phyloP scores from a whole-genome alignment of 2,888 invertebrate genomes.

The Harpalus rubripes region DNA sequence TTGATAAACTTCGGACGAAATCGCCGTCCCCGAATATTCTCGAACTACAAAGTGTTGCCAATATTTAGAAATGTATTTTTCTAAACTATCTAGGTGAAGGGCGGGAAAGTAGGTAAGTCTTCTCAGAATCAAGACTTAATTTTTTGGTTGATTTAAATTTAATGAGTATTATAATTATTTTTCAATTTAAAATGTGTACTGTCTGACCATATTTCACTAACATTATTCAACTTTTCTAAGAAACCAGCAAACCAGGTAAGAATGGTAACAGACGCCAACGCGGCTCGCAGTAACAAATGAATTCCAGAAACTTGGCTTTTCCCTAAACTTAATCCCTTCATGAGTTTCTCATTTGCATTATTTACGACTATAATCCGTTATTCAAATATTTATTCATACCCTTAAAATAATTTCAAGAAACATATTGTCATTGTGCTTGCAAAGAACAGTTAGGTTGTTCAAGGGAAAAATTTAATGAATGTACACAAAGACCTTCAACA shows the following conservation, averaged over 20 bases:
- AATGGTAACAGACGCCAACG: too few species aligned
- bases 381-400: slow-evolving; percentile 5
- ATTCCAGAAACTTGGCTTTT: too few species aligned
- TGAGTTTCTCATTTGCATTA: slow-evolving; percentile 25
- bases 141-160: too few species aligned
- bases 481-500: slow-evolving; percentile 38
- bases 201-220: too few species aligned
- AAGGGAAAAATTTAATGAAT: slow-evolving; percentile 37
- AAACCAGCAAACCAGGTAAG: too few species aligned
- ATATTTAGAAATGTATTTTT: slow-evolving; percentile 20
- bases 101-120: slow-evolving; percentile 14
- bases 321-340: not conserved
- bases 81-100: slow-evolving; percentile 2
- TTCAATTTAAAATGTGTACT: not conserved
- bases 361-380: slow-evolving; percentile 18
- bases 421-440: not conserved
- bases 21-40: slow-evolving; percentile 68
- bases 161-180: not conserved
- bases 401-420: not conserved
- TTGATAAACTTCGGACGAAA: slow-evolving; percentile 70
- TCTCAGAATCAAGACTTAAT: not conserved
- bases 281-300: too few species aligned
- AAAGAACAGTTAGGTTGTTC: slow-evolving; percentile 18
- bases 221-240: too few species aligned
- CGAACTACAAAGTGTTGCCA: slow-evolving; percentile 66